Evolutionary conservation across 2,113 vertebrate genomes (phyloP), one percentile per base, ranked within the genome.

Genomic region (Psettodes erumei): DNA sequence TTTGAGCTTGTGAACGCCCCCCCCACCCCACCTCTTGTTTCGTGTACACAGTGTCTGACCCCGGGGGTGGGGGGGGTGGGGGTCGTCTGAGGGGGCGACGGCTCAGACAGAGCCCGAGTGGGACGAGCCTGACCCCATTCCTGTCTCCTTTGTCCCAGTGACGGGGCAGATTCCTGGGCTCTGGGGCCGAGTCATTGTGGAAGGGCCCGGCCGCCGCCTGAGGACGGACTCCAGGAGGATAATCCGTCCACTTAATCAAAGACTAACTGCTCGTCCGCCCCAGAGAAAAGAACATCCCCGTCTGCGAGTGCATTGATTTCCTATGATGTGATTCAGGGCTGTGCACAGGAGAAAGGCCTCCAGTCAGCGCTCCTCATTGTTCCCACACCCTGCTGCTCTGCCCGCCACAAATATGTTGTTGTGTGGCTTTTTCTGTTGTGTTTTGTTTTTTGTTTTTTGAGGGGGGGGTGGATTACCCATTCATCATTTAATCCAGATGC

Each of bases 1-100:
- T 92, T 90, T 83, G 84, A 92, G 91, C 93, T 94, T 91, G 89
- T 95, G 93, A 96, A 94, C 84, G 93, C 92, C 88, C 88, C 78
- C 84, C 58, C 75, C 92, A 89, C 85, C 91, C 89, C 86, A 89
- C 72, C 90, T 92, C 83, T 89, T 86, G 91, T 86, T 90, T 92
- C 83, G 89, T 86, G 91, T 86, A 91, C 88, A 81, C 93, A 91
- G 77, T 83, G 82, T 82, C 89, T 35, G 37, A 48, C 64, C 48
- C 16, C 19, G 86, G 67, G 55, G 60, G 37, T 27, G 32, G 40
- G 63, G 81, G 71, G 84, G 67, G 42, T 43, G 73, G n/a, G 37
- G 25, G 67, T 0, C 1, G 56, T 30, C 15, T 35, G 53, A 47
- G 50, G 66, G 70, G 28, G 59, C 7, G 30, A 72, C 70, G 40